A percentile compares a stretch with the other conserved stretches of the same genome.
Evolutionary conservation across 2,113 vertebrate species (phyloP).

Genomic region (Cephalopholis sonnerati): DNA sequence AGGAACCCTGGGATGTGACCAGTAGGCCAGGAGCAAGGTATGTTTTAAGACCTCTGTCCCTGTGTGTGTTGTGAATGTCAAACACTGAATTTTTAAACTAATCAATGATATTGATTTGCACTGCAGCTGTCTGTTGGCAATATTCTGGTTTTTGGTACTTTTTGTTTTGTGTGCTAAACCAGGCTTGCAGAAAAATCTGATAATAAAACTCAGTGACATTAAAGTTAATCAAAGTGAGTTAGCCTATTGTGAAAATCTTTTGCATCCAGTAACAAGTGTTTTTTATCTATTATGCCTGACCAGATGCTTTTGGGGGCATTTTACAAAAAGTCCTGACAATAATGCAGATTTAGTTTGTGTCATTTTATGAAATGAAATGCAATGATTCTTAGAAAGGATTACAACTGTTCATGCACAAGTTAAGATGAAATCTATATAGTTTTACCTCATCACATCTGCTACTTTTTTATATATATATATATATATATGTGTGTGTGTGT

Average conservation of each 20-base stretch:
- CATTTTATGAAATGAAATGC: too few relatives aligned
- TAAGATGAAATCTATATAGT: too few relatives aligned
- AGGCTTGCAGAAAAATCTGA: background rate
- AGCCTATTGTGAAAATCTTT: background rate
- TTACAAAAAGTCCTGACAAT: background rate
- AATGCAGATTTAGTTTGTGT: background rate
- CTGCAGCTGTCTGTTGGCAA: background rate
- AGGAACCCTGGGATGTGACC: background rate
- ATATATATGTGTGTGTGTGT: too few relatives aligned
- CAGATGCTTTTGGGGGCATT: background rate
- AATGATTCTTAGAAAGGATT: too few relatives aligned
- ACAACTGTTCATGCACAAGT: too few relatives aligned
- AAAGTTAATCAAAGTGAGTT: background rate
- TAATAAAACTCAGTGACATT: too few relatives aligned
- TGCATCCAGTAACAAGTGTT: too few relatives aligned
- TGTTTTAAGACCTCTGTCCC: background rate
- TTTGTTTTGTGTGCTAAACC: background rate
- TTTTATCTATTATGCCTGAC: background rate
- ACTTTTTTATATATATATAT: background rate
- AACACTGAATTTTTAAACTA: background rate
- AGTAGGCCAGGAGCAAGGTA: background rate
- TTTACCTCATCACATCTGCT: too few relatives aligned
- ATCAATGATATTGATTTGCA: background rate
- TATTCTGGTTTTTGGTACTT: background rate
- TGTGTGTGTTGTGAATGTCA: background rate